Evolutionary conservation across 2,797 vertebrate genomes (phyloP).

Genomic region (Hippoglossus hippoglossus): DNA sequence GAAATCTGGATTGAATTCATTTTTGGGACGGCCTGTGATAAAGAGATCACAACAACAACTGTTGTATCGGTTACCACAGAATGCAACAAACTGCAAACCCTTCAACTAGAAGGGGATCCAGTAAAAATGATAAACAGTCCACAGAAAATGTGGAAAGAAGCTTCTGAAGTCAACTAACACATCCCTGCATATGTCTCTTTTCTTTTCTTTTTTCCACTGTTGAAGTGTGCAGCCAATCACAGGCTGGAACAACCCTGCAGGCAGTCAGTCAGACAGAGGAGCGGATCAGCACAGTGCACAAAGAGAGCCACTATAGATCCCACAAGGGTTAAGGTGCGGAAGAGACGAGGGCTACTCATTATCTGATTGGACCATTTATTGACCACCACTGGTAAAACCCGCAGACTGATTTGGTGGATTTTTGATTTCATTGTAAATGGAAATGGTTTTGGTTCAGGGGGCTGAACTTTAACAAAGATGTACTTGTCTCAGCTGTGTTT

Average conservation of each 20-base stretch:
- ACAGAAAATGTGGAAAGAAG: constrained; percentile 15
- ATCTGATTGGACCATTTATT: constrained; percentile 51
- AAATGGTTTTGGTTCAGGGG: constrained; percentile 18
- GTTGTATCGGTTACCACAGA: not conserved
- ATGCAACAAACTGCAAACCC: not conserved
- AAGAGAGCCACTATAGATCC: constrained; percentile 25
- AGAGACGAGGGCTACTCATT: constrained; percentile 37
- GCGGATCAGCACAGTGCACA: constrained; percentile 34
- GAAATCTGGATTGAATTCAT: too few relatives aligned
- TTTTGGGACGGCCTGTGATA: too few relatives aligned
- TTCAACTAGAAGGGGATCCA: constrained; percentile 5
- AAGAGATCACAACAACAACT: too few relatives aligned
- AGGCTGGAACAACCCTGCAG: constrained; percentile 51
- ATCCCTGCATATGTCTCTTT: not conserved
- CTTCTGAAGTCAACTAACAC: constrained; percentile 17
- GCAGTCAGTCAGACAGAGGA: constrained; percentile 33
- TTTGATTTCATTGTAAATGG: constrained; percentile 19
- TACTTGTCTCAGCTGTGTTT: not conserved
- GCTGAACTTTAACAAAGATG: not conserved
- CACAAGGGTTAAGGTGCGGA: constrained; percentile 23
- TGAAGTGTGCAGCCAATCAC: constrained; percentile 32
- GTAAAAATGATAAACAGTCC: not conserved
- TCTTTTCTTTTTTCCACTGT: constrained; percentile 20
- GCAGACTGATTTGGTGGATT: constrained; percentile 27
- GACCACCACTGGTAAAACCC: constrained; percentile 42